phyloP scores from a whole-genome alignment of 2,888 invertebrate species.

The Zele albiditarsus region DNA sequence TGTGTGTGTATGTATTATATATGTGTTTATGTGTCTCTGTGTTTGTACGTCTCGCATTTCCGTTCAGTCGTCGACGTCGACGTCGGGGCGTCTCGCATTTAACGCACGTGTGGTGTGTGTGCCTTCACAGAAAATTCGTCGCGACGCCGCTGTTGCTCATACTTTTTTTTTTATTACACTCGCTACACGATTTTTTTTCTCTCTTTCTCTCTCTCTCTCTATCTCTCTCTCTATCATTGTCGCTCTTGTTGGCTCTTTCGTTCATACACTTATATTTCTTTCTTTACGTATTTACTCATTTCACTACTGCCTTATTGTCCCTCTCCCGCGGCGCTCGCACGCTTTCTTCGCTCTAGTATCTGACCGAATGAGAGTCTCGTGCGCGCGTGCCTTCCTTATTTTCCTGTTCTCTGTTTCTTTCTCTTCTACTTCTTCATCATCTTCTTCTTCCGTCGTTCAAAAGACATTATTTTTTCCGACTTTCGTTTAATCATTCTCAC shows the following conservation, averaged over 20 bases:
- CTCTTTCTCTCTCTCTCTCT: conserved; percentile 25
- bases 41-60: conserved; percentile 7
- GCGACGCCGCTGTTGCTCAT: conserved; percentile 33
- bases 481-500: conserved; percentile 43
- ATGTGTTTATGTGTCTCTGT: background rate
- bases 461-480: conserved; percentile 5
- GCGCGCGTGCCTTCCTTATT: conserved; percentile 43
- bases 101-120: conserved; percentile 31
- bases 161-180: conserved; percentile 28
- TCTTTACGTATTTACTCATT: conserved; percentile 33
- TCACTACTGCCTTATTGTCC: conserved; percentile 38
- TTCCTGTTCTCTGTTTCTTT: conserved; percentile 44
- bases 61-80: conserved; percentile 12
- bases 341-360: conserved; percentile 37
- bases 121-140: conserved; percentile 13
- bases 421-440: conserved; percentile 36
- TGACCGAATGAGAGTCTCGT: conserved; percentile 31
- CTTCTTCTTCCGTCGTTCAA: conserved; percentile 37
- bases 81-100: conserved; percentile 32
- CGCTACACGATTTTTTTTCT: conserved; percentile 18
- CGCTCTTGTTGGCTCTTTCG: conserved; percentile 24
- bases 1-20: background rate
- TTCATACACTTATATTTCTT: conserved; percentile 37
- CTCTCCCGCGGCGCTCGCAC: conserved; percentile 39
- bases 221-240: background rate